Evolutionary conservation across 2,113 vertebrate genomes (phyloP).

Genomic region (Epinephelus moara): DNA sequence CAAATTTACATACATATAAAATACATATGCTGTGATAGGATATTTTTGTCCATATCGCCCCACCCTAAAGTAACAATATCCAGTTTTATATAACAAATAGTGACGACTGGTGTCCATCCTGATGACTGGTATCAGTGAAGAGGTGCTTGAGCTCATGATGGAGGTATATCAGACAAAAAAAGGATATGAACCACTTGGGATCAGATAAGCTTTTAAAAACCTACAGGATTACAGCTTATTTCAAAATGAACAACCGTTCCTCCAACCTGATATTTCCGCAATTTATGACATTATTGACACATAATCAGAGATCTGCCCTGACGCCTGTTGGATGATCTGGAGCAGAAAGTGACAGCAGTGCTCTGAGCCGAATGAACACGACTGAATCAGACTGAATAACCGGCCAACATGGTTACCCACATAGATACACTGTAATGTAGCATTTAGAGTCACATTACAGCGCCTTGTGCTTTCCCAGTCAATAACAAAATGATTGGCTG

Average conservation of each 20-base stretch:
- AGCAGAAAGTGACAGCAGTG: constrained; percentile 26
- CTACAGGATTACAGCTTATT: background rate
- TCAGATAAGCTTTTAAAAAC: background rate
- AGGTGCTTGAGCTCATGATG: background rate
- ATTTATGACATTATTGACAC: constrained; percentile 39
- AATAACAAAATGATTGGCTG: constrained; percentile 77
- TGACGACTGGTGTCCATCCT: background rate
- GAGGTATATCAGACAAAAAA: background rate
- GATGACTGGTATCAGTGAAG: background rate
- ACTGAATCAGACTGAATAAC: constrained; percentile 32
- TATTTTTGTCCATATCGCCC: no score
- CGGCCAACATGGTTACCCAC: constrained; percentile 50
- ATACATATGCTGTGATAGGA: no score
- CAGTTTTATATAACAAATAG: background rate
- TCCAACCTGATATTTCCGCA: background rate
- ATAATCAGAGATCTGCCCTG: constrained; percentile 8
- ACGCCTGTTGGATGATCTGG: constrained; percentile 18
- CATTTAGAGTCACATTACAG: constrained; percentile 75
- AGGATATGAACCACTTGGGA: background rate
- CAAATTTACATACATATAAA: no score
- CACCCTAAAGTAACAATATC: background rate
- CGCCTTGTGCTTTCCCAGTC: constrained; percentile 66
- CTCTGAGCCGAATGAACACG: constrained; percentile 43
- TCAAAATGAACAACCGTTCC: background rate
- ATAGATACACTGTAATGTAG: constrained; percentile 45